Percentiles rank a stretch among this genome's conserved stretches.
phyloP scores from a whole-genome alignment of 2,888 invertebrate genomes.

The Cephus sareptanus region DNA sequence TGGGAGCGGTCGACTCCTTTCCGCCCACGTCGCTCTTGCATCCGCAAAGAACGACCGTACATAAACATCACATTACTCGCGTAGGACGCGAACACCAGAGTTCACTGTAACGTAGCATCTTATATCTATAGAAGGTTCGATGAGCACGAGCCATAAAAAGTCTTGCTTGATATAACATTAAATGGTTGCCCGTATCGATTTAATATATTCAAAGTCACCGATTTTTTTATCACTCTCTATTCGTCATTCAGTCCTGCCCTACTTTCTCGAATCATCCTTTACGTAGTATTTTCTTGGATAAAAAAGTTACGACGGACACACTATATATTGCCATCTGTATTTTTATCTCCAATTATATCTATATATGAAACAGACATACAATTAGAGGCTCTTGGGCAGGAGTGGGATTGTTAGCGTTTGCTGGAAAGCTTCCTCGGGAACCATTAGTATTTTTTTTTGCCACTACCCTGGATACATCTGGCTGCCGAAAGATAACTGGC shows the following conservation, averaged over 20 bases:
- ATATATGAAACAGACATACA: background rate
- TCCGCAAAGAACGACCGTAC: background rate
- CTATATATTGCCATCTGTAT: background rate
- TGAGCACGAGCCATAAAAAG: background rate
- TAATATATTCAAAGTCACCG: background rate
- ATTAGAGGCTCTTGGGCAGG: background rate
- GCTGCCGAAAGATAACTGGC: constrained; percentile 4
- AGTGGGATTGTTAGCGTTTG: background rate
- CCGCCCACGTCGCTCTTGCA: background rate
- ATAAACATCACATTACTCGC: background rate
- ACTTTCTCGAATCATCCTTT: background rate
- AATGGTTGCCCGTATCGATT: background rate
- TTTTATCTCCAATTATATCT: background rate
- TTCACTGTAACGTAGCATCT: background rate
- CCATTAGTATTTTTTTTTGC: background rate
- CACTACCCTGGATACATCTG: background rate
- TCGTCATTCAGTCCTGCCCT: background rate
- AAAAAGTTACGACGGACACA: background rate
- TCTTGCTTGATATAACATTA: background rate
- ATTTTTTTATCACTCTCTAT: background rate
- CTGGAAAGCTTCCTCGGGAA: background rate
- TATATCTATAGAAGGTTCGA: background rate
- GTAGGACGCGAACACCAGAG: background rate
- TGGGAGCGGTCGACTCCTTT: background rate
- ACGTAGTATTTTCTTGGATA: background rate